These are phyloP conservation scores for Eutrigla gurnardus DNA, from an alignment of 2,797 vertebrate species.

Conservation along the genomic window DNA sequence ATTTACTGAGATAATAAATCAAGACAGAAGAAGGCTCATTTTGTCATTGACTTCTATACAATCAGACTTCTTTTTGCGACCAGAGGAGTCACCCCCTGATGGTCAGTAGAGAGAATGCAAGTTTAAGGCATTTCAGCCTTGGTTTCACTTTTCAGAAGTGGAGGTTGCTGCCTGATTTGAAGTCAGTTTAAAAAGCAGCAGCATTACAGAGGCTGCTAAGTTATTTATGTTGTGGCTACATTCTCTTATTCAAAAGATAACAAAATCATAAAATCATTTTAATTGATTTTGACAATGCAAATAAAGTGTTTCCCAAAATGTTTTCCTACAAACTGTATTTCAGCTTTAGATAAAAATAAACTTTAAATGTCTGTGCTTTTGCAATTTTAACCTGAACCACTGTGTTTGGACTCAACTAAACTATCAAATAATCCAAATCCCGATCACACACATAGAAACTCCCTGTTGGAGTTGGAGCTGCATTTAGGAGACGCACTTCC, in stretches of 20 bases:
- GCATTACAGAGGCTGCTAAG: constrained; percentile 18
- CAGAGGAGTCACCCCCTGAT: no score
- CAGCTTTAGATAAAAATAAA: neutral
- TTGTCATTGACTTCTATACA: no score
- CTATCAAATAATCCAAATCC: neutral
- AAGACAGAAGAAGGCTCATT: no score
- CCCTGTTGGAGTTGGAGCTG: neutral
- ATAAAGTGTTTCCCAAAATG: neutral
- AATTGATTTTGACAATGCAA: neutral
- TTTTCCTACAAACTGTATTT: neutral
- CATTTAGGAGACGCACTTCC: neutral
- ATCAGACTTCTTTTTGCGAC: no score
- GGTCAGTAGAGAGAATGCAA: no score
- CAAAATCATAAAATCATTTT: neutral
- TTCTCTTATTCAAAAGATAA: neutral
- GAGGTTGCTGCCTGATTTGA: neutral
- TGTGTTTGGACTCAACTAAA: neutral
- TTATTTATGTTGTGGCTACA: constrained; percentile 45
- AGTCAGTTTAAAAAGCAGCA: constrained; percentile 31
- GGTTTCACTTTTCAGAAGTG: no score
- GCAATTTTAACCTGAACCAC: neutral
- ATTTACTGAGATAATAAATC: no score
- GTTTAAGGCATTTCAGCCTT: no score
- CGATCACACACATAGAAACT: neutral
- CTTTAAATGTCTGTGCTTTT: neutral